Evolutionary conservation across 2,113 vertebrate species (phyloP), one percentile per base, ranked within the genome.

Genomic region (Pachycephala philippinensis): DNA sequence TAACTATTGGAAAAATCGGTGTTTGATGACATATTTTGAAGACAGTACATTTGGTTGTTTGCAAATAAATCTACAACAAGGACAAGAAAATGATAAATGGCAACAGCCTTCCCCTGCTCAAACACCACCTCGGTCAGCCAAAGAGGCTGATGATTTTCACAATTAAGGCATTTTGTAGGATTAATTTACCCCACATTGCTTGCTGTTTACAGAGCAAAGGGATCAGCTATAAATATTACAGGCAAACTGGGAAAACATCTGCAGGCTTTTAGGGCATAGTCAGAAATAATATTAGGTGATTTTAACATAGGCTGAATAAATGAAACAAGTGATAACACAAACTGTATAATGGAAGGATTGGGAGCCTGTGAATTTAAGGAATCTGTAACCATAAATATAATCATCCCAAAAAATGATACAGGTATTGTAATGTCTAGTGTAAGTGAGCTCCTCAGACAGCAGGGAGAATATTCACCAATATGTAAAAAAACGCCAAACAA

Each of bases 161-260:
- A 8, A 91, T 91, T 63, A 92, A 93, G 57, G 65, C 31, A 6
- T 86, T 96, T 66, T n/a, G 54, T 60, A 64, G 56, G 42, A 71
- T 93, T 95, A 84, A 95, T 94, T 89, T 86, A 95, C 54, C 71
- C 71, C 71, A 86, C 68, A 70, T 44, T 76, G 60, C 39, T 96
- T 9, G 5, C 44, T 95, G 68, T 93, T 97, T 96, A 90, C 86
- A 91, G 83, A 96, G 95, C 84, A 94, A 95, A 92, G 88, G 87
- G 81, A 97, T 97, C 81, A 84, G 50, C 90, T 87, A 39, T 84
- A 95, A 96, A 91, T 93, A 68, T 93, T 94, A 89, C 42, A 95
- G 40, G 92, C 78, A 97, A 81, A 82, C n/a, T 90, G 95, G 94
- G 96, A 96, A 95, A 97, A 97, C 96, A 97, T 96, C 95, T 97